Base-by-base conservation (phyloP, 2,797 vertebrate genomes). In the Cuculus canorus region DNA sequence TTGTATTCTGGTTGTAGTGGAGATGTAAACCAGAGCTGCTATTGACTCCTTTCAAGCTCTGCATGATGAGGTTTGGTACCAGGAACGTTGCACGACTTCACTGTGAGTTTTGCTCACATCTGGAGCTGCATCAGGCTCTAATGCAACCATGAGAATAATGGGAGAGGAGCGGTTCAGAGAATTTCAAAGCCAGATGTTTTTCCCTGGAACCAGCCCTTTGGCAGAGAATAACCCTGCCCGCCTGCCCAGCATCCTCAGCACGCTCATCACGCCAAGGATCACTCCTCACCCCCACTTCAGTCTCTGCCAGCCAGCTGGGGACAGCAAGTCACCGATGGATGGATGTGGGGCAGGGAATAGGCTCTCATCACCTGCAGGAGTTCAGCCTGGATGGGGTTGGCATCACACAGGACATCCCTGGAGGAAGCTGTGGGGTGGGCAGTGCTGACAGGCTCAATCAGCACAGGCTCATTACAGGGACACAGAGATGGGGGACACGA, bases 71-170 rank as follows among this genome's bases (percentile, higher is more conserved):
- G 22, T 27, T 13, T 35, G 71, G 59, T n/a, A 11, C 10, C 39
- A 4, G 81, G n/a, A 54, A 56, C 2, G 4, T 21, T 9, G 33
- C 77, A n/a, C 0, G 1, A 7, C 25, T 19, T 22, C 69, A 17
- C 68, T 7, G 53, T 0, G 13, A 53, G 87, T 28, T 91, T 32
- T 56, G 78, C 66, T 56, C 60, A 6, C 33, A 7, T 0, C 33
- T 2, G 27, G 61, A 13, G 56, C 70, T 7, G 23, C 19, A 2
- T 4, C 63, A 16, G 78, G 78, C 56, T 52, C n/a, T 4, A 9
- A 35, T 7, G 3, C n/a, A 5, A 5, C 21, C 14, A 21, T 23
- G 56, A 2, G 22, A 6, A 0, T 4, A 11, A 5, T 9, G 7
- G 32, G 35, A 37, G 68, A 43, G 52, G 24, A n/a, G 59, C 5